phyloP scores from a whole-genome alignment of 2,888 invertebrate genomes.

The Drosophila histrio region DNA sequence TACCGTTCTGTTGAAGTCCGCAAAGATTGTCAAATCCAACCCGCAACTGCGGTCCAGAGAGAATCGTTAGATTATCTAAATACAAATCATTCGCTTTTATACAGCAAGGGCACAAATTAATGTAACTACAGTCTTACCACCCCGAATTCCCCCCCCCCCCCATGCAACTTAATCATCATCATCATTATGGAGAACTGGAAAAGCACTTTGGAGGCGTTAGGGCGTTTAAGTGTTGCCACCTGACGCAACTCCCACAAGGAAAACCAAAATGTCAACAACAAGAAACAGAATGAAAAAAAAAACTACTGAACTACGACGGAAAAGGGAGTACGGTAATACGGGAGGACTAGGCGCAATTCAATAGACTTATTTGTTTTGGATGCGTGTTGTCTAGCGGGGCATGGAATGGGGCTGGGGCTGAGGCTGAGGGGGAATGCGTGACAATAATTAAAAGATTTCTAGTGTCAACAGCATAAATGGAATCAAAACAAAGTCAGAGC shows the following conservation, averaged over 20 bases:
- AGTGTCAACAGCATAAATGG: constrained; percentile 78
- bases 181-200: neutral
- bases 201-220: constrained; percentile 43
- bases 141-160: neutral
- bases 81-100: neutral
- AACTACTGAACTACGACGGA: constrained; percentile 15
- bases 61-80: neutral
- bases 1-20: no score
- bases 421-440: constrained; percentile 38
- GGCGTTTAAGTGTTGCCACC: constrained; percentile 60
- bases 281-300: constrained; percentile 17
- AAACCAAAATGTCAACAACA: constrained; percentile 51
- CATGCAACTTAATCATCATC: neutral
- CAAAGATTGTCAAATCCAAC: neutral
- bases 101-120: constrained; percentile 17
- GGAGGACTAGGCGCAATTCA: neutral
- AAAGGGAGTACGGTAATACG: neutral
- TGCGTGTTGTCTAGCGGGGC: constrained; percentile 14
- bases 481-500: constrained; percentile 74
- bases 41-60: neutral
- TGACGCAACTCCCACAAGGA: constrained; percentile 73
- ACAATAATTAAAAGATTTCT: constrained; percentile 78
- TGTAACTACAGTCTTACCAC: constrained; percentile 4
- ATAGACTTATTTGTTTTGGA: constrained; percentile 37
- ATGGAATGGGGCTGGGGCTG: neutral